Evolutionary conservation across 2,797 vertebrate species (phyloP).

Genomic region (Cyclura pinguis): DNA sequence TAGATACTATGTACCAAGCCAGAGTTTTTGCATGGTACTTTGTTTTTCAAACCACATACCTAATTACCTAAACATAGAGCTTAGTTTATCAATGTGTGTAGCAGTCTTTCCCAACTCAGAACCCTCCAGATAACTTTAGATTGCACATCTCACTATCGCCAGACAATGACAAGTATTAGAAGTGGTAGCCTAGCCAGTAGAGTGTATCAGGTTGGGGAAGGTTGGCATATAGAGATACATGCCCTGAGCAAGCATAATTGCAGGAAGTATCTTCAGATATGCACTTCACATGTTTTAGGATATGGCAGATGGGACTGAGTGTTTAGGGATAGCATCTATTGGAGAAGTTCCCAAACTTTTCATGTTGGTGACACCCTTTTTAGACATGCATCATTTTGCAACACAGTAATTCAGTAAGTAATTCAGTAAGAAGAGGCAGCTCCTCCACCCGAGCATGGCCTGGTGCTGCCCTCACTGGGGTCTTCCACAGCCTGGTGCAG

Average conservation of each 20-base stretch:
- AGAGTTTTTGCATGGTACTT: not conserved
- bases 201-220: not conserved
- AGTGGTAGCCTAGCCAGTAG: not conserved
- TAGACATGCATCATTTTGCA: too few species aligned
- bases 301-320: not conserved
- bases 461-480: too few species aligned
- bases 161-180: not conserved
- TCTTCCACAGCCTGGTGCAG: too few species aligned
- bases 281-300: not conserved
- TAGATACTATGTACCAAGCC: too few species aligned
- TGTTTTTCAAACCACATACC: not conserved
- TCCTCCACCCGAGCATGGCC: too few species aligned
- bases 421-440: too few species aligned
- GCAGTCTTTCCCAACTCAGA: not conserved
- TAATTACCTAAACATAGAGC: too few species aligned
- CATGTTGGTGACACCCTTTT: too few species aligned
- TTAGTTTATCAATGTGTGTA: not conserved
- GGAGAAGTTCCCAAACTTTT: too few species aligned
- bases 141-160: not conserved
- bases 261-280: not conserved
- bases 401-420: too few species aligned
- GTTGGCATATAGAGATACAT: not conserved
- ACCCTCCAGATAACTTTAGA: not conserved
- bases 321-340: not conserved
- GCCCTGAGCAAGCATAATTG: not conserved